A percentile compares a stretch with the other conserved stretches of the same genome.
phyloP scores from a whole-genome alignment of 2,797 vertebrate species.

The Trachurus trachurus region DNA sequence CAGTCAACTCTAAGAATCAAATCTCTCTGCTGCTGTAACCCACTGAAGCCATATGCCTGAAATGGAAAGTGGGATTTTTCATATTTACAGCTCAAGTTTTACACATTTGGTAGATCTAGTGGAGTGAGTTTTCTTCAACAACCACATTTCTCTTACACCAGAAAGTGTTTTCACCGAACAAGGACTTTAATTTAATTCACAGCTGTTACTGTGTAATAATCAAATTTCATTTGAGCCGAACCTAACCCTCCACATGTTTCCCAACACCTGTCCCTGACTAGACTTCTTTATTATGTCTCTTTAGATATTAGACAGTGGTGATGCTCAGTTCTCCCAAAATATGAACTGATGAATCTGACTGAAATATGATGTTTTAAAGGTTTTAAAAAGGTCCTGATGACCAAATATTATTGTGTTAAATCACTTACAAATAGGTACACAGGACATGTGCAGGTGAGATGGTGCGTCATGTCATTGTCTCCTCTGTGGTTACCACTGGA shows the following conservation, averaged over 20 bases:
- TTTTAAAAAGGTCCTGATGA: constrained; percentile 4
- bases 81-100: neutral
- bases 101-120: neutral
- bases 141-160: neutral
- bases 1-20: neutral
- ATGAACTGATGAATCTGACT: neutral
- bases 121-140: no score
- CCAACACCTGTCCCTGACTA: neutral
- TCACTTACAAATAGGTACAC: constrained; percentile 1
- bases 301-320: neutral
- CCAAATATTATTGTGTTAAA: neutral
- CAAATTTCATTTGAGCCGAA: neutral
- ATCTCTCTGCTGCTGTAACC: neutral
- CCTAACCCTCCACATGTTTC: neutral
- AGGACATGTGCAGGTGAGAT: constrained; percentile 5
- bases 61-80: no score
- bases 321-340: neutral
- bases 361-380: neutral
- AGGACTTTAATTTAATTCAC: neutral
- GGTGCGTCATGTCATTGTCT: constrained; percentile 25
- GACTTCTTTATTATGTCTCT: neutral
- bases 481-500: constrained; percentile 27
- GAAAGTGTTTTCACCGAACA: neutral
- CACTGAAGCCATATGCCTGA: neutral
- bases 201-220: neutral